Conservation (phyloP, 2,888 invertebrate genomes). For the Nysson spinosus region DNA sequence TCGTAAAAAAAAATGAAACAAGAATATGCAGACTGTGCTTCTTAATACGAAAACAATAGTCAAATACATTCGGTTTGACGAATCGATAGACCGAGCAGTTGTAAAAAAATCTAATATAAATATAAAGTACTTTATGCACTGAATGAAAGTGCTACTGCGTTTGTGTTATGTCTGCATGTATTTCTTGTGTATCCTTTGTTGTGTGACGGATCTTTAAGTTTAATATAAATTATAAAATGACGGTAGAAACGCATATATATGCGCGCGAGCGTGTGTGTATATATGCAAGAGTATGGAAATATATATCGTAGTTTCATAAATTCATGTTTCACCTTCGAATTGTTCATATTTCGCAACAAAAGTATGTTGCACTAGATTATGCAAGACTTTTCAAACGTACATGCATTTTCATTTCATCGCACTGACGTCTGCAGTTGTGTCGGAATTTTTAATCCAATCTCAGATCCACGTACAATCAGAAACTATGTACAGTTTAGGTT, state of each 20-base stretch:
- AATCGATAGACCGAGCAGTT: constrained; percentile 36
- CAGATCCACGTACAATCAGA: too few relatives aligned
- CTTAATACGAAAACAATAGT: constrained; percentile 32
- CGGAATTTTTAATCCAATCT: not conserved
- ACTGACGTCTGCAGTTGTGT: not conserved
- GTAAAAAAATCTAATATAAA: constrained; percentile 28
- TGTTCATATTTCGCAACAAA: constrained; percentile 6
- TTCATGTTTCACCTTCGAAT: constrained; percentile 6
- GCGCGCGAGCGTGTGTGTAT: not conserved
- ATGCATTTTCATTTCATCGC: not conserved
- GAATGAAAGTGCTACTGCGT: constrained; percentile 13
- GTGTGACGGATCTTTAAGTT: constrained; percentile 20
- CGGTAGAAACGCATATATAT: constrained; percentile 29
- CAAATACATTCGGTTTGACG: constrained; percentile 28
- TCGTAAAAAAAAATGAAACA: constrained; percentile 24
- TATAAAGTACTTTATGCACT: constrained; percentile 24
- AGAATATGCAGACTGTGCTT: constrained; percentile 11
- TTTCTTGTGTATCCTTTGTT: not conserved
- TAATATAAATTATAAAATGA: constrained; percentile 20
- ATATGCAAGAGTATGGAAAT: not conserved
- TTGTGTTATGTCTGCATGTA: not conserved
- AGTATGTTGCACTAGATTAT: constrained; percentile 10
- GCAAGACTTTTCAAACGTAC: constrained; percentile 9
- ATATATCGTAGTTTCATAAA: constrained; percentile 5
- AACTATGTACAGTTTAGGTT: too few relatives aligned